Conservation (phyloP, 2,797 vertebrate genomes). For the Neosalanx taihuensis region DNA sequence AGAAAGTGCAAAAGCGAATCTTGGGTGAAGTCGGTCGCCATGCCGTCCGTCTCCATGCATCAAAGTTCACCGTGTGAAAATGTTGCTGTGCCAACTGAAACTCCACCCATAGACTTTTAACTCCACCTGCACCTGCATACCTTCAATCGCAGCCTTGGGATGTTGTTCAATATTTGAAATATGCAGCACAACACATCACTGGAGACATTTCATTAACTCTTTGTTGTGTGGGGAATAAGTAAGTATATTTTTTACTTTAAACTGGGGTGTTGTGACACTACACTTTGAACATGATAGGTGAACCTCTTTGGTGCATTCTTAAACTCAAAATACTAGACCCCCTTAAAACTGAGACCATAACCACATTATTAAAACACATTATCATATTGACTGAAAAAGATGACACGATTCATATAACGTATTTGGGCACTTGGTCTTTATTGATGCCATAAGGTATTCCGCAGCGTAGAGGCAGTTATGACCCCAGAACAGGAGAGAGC, state of each 20-base stretch:
- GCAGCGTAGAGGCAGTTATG: conserved; percentile 39
- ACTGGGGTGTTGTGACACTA: too few species aligned
- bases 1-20: conserved; percentile 85
- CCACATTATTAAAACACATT: not conserved
- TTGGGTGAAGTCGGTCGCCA: conserved; percentile 85
- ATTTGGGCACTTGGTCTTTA: conserved; percentile 32
- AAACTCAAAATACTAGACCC: not conserved
- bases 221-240: not conserved
- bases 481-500: conserved; percentile 58
- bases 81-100: conserved; percentile 20
- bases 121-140: conserved; percentile 55
- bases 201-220: too few species aligned
- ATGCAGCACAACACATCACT: not conserved
- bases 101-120: conserved; percentile 36
- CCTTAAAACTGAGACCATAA: not conserved
- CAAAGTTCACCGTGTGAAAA: conserved; percentile 16
- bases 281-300: not conserved
- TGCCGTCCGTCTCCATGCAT: conserved; percentile 39
- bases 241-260: not conserved
- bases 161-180: not conserved
- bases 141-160: conserved; percentile 21
- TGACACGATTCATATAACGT: not conserved
- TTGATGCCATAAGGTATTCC: conserved; percentile 45
- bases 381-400: not conserved
- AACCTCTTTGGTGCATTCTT: not conserved